A percentile compares a stretch with the other conserved stretches of the same genome.
phyloP scores from a whole-genome alignment of 2,113 vertebrate species.

The Planiliza haematocheilus region DNA sequence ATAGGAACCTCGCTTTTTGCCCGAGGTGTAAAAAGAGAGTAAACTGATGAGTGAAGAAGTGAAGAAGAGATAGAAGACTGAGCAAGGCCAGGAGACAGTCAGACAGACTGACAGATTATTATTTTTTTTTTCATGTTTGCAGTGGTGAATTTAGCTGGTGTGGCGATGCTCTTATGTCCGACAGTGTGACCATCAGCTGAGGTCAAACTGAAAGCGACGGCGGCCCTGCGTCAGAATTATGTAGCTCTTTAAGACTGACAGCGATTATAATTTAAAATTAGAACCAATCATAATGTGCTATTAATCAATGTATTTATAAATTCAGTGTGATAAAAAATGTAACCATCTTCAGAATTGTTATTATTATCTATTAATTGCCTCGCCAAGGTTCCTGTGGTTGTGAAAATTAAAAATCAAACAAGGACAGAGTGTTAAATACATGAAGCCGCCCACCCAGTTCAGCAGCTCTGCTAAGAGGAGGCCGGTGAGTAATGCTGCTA shows the following conservation, averaged over 20 bases:
- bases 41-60: slow-evolving; percentile 51
- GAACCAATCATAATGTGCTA: background rate
- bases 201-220: slow-evolving; percentile 11
- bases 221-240: slow-evolving; percentile 1
- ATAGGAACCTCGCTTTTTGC: slow-evolving; percentile 78
- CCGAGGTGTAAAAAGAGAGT: slow-evolving; percentile 60
- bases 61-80: slow-evolving; percentile 31
- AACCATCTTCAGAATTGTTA: slow-evolving; percentile 16
- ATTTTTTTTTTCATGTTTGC: slow-evolving; percentile 10
- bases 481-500: slow-evolving; percentile 22
- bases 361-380: slow-evolving; percentile 32
- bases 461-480: slow-evolving; percentile 38
- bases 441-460: slow-evolving; percentile 39
- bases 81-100: slow-evolving; percentile 37
- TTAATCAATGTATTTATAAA: slow-evolving; percentile 11
- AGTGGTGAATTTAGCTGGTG: slow-evolving; percentile 44
- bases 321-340: slow-evolving; percentile 25
- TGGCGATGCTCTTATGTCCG: slow-evolving; percentile 20
- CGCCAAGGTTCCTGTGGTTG: slow-evolving; percentile 33
- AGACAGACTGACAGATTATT: slow-evolving; percentile 37
- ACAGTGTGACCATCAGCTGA: slow-evolving; percentile 14
- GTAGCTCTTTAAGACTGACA: background rate
- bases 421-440: slow-evolving; percentile 29
- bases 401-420: slow-evolving; percentile 61
- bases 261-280: background rate